Base-by-base conservation (phyloP, 2,113 vertebrate genomes). In the Columba janthina region DNA sequence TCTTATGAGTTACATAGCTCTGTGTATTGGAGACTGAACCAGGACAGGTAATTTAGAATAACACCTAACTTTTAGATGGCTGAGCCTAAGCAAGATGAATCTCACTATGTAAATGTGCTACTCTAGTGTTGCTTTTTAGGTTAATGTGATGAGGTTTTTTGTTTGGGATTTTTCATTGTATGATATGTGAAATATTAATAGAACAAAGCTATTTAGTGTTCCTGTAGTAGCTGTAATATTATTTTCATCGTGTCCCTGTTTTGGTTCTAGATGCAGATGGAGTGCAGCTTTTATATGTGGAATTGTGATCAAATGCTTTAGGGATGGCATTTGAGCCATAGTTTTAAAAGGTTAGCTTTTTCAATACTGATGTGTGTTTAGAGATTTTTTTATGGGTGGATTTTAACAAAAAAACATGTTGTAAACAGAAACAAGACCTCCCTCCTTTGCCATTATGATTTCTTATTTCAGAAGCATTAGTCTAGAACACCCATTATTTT, bases 1-100 rank as follows among this genome's bases (percentile, higher is more conserved):
- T 58, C 15, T 61, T 21, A 12, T 0, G 11, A 53, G 38, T 74
- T 74, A 11, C 1, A 0, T 10, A 54, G 34, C 28, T 8, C 15
- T 72, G 29, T 73, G 2, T 60, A 4, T 46, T 81, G 65, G 25
- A 78, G 56, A 34, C 42, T 62, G 61, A 78, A 19, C 34, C 53
- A 67, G 87, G 6, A 42, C 67, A 34, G 38, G 15, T 71, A 34
- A 58, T 32, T 82, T 65, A 36, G 12, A 42, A 44, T n/a, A 70
- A 17, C 40, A 19, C 18, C 31, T 78, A 66, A 42, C 36, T 86
- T 88, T 32, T 31, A 73, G 34, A 17, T 73, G 25, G 29, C 36
- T 86, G 6, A 48, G 16, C 16, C 29, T 77, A 54, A 74, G 40
- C 17, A 54, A 67, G 22, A 13, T 78, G 32, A 72, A 84, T 92